Base-by-base conservation (phyloP, 1,140 invertebrate genomes). In the Diabrotica undecimpunctata region DNA sequence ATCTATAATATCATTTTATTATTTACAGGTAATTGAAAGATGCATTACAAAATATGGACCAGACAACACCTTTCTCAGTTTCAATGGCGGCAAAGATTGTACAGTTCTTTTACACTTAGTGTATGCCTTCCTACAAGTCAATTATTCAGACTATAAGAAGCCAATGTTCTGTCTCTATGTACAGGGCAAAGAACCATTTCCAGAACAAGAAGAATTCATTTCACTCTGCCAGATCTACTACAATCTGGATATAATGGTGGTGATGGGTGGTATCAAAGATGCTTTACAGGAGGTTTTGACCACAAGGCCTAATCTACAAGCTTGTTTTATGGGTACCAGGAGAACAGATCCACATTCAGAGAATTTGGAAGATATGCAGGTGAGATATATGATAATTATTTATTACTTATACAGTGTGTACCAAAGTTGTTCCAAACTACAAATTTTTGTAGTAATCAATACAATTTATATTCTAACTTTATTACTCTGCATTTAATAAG, bases 51-150 rank as follows among this genome's bases (percentile, higher is more conserved):
- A 78, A 54, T 94, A 88, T 73, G 79, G 83, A 46, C 66, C 85
- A 14, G 83, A 90, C 67, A 87, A 94, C 79, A 78, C 95, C 54
- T 94, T 94, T 75, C 74, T 98, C 39, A 92, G 92, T 62, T 99
- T 98, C 75, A 98, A 98, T 80, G 96, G 97, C 36, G 97, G 97
- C 7, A 99, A 99, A 81, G 97, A 99, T 81, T 98, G 96, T 77
- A 97, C 94, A 3, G 93, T 90, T 0, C 81, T 97, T 12, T 80
- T 97, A 60, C 92, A 97, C 79, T 77, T 97, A 36, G 81, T 85
- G 35, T 79, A 89, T 71, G 83, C 86, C 7, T 79, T 92, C 14
- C 77, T 89, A 41, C 81, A 83, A 70, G 83, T 84, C 64, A 84
- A 83, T 58, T 82, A 76, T 67, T 66, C 72, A 0, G 13, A 75